Evolutionary conservation across 1,140 invertebrate genomes (phyloP), one percentile per base, ranked within the genome.

Genomic region (Halyomorpha halys): DNA sequence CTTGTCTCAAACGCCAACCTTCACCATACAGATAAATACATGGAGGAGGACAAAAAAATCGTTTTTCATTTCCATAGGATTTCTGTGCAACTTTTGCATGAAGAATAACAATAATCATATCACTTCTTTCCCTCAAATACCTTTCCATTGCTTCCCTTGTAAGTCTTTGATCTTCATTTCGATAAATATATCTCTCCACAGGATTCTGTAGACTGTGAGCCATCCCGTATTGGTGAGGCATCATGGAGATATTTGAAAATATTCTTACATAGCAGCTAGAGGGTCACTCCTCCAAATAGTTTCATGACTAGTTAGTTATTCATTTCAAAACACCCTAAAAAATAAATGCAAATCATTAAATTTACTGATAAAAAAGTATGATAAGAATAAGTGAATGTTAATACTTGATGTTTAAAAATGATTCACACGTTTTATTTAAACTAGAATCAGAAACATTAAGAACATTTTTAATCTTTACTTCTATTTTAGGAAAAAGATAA

Each of bases 11-110:
- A 69, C 92, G 82, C 97, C 97, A 99, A 2, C 97, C 97, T 70
- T 94, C 94, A 4, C 96, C 96, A 74, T 93, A 92, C 44, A 99
- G 77, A 77, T 99, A 99, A 70, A 99, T 97, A 76, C 96, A 99
- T 0, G 97, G 97, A 0, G 97, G 97, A 0, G 97, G 97, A 74
- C 97, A 99, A 77, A 99, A 99, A 78, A 99, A 99, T 65, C 97
- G 81, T 77, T 99, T 99, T 74, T 99, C 97, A 76, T 98, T 99
- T 59, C 97, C 97, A 75, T 99, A 99, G 0, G 96, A 98, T 73
- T 99, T 99, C 76, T 99, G 97, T 18, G 97, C 97, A 30, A 94
- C 90, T 82, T 99, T 99, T 8, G 97, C 97, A 78, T 99, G 97
- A 59, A 98, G 80, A 65, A 99, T 97, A 5, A 98, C 92, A 21